Evolutionary conservation across 2,888 invertebrate species (phyloP).

Genomic region (Philhelius pedissequus): DNA sequence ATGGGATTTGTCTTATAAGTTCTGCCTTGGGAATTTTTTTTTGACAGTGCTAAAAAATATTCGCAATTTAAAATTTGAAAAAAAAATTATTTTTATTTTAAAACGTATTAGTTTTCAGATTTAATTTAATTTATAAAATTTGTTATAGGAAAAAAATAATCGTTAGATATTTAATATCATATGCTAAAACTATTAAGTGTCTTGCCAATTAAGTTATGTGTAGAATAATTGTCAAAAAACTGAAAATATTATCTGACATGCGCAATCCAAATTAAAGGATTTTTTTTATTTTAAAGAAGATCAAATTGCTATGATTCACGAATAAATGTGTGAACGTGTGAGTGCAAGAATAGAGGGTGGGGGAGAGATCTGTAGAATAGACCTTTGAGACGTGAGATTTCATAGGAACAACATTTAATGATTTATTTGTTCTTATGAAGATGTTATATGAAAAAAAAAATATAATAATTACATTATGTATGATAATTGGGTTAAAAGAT

Average conservation of each 20-base stretch:
- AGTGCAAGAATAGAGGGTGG: background rate
- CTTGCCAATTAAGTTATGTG: background rate
- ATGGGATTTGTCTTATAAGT: no score
- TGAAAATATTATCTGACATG: background rate
- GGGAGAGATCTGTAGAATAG: background rate
- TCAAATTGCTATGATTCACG: conserved; percentile 2
- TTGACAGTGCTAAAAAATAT: no score
- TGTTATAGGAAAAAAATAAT: no score
- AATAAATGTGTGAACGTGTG: background rate
- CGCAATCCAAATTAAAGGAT: background rate
- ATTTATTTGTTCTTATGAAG: background rate
- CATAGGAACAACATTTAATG: background rate
- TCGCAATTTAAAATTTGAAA: no score
- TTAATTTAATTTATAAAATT: no score
- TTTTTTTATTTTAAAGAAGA: background rate
- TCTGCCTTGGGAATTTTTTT: no score
- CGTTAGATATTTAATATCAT: background rate
- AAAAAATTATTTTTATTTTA: no score
- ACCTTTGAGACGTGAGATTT: background rate
- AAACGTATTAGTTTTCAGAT: no score
- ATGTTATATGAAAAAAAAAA: background rate
- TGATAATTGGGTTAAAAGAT: background rate
- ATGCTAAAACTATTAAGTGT: background rate
- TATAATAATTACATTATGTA: no score
- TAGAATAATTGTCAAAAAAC: background rate